Evolutionary conservation across 2,797 vertebrate species (phyloP).

Genomic region (Taenioides sp.): DNA sequence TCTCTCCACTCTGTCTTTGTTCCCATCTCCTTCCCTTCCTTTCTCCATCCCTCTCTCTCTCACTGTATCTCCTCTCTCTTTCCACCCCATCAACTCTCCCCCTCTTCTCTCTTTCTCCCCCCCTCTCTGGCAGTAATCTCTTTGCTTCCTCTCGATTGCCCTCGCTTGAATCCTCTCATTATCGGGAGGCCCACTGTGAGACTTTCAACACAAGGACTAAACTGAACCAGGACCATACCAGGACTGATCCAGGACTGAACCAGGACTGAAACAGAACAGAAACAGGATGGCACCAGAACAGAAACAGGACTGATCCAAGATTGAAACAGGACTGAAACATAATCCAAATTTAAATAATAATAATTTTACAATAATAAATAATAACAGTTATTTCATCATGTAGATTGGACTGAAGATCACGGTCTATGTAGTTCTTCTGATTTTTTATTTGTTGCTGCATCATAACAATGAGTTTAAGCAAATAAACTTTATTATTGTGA

Average conservation of each 20-base stretch:
- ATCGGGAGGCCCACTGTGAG: slow-evolving; percentile 51
- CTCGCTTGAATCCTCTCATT: slow-evolving; percentile 57
- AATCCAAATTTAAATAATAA: too few species aligned
- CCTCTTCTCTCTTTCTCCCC: background rate
- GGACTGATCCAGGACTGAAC: background rate
- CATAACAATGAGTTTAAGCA: too few species aligned
- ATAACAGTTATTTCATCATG: too few species aligned
- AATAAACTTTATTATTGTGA: too few species aligned
- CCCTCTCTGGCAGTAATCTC: slow-evolving; percentile 36
- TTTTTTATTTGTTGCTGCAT: too few species aligned
- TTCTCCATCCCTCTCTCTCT: background rate
- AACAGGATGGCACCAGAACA: background rate
- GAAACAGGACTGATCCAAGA: background rate
- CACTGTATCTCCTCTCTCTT: background rate
- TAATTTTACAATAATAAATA: too few species aligned
- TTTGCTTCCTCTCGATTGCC: slow-evolving; percentile 50
- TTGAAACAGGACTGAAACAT: background rate
- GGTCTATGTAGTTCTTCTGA: too few species aligned
- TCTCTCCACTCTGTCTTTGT: too few species aligned
- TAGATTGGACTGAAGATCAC: too few species aligned
- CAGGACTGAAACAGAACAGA: background rate
- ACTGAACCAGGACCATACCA: background rate
- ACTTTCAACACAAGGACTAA: slow-evolving; percentile 25
- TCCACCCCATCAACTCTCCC: background rate
- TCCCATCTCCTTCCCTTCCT: background rate